These are phyloP conservation scores for Hoplodrina ambigua DNA, from an alignment of 2,888 invertebrate genomes.

Conservation along the genomic window DNA sequence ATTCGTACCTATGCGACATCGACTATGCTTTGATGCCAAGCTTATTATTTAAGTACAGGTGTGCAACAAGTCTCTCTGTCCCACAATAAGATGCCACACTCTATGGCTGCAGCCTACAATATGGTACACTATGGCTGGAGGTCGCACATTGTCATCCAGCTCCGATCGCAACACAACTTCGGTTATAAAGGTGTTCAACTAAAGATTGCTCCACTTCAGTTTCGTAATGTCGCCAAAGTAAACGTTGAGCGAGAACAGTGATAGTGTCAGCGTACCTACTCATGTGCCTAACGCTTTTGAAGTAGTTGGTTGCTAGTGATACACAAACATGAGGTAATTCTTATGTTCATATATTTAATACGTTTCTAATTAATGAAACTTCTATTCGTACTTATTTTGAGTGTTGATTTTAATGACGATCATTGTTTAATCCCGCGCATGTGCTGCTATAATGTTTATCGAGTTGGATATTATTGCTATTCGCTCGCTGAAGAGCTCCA, in stretches of 20 bases:
- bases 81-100: not conserved
- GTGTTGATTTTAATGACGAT: no score
- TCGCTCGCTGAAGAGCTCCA: not conserved
- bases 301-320: not conserved
- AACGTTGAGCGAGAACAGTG: slow-evolving; percentile 25
- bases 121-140: slow-evolving; percentile 15
- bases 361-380: no score
- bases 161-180: slow-evolving; percentile 22
- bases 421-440: no score
- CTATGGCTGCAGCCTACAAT: no score
- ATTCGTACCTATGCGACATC: no score
- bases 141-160: slow-evolving; percentile 49
- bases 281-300: not conserved
- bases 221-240: slow-evolving; percentile 11
- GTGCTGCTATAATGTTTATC: no score
- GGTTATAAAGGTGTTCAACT: slow-evolving; percentile 38
- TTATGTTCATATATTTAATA: slow-evolving; percentile 1
- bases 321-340: slow-evolving; percentile 35
- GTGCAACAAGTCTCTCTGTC: not conserved
- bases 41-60: not conserved
- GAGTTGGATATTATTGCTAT: not conserved
- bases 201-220: slow-evolving; percentile 25
- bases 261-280: not conserved
- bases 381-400: no score
- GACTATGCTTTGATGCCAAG: no score